These are phyloP conservation scores for Aricia artaxerxes DNA, from an alignment of 2,888 invertebrate species.

Conservation along the genomic window DNA sequence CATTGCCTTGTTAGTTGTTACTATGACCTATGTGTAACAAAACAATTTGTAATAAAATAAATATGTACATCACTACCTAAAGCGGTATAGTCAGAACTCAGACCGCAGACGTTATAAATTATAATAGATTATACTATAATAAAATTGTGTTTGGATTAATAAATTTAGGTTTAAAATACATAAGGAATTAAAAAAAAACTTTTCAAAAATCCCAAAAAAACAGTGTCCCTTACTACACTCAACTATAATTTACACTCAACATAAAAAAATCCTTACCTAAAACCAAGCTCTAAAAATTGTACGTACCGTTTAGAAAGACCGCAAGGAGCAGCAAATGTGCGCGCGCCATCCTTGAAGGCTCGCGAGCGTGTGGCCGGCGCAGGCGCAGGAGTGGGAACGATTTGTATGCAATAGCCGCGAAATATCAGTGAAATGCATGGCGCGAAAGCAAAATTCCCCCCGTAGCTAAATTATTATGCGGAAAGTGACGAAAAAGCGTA, in stretches of 20 bases:
- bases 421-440: conserved; percentile 30
- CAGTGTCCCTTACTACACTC: not conserved
- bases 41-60: no score
- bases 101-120: no score
- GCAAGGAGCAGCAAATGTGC: conserved; percentile 43
- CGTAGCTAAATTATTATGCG: conserved; percentile 9
- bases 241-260: not conserved
- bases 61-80: no score
- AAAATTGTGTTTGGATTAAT: no score
- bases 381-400: conserved; percentile 37
- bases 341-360: conserved; percentile 52
- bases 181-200: no score
- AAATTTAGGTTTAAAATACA: no score
- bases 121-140: no score
- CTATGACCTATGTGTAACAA: no score
- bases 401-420: conserved; percentile 37
- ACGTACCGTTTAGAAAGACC: conserved; percentile 48
- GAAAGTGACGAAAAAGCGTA: not conserved
- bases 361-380: conserved; percentile 31
- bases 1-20: no score
- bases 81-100: no score
- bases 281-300: not conserved
- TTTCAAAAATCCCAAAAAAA: no score
- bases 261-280: not conserved
- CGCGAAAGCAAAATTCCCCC: conserved; percentile 27